Evolutionary conservation across 2,113 vertebrate species (phyloP), one percentile per base, ranked within the genome.

Genomic region (Corythornis vintsioides): DNA sequence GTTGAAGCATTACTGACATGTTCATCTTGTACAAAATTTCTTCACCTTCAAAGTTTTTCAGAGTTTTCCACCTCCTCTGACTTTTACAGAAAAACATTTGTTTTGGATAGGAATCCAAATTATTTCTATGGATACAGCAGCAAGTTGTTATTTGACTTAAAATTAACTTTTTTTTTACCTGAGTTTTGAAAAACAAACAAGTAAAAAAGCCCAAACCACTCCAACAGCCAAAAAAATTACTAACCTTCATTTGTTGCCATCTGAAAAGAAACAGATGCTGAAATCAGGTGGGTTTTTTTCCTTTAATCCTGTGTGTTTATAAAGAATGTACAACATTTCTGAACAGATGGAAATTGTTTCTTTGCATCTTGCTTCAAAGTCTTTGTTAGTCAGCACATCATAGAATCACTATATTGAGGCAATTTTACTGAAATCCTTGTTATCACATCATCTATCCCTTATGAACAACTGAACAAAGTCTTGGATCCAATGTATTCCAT

Each of bases 331-430:
- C 67, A 91, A 64, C 76, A 82, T 66, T 83, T 79, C 76, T 92
- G 67, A 94, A 91, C 88, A 95, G 61, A 95, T 93, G 94, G 95
- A 91, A 95, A 71, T 90, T 92, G 60, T 95, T 95, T 88, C 93
- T 94, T 73, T 85, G 55, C 59, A 66, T 92, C 75, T 83, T 88
- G 28, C 56, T 91, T 94, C 92, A 89, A 96, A 95, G 90, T 70
- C 75, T 80, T 57, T 76, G 65, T 85, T 86, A 80, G 77, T 60
- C 77, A 89, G 61, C 86, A 94, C 81, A 92, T 84, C 89, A 81
- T 78, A 83, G 56, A 77, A 29, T 72, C 53, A 52, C 86, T 86
- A 77, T 35, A 82, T 60, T 52, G 87, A 92, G 82, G 89, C 87
- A 92, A 85, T 91, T 94, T 92, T 92, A 83, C 87, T 66, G 78